A percentile compares a stretch with the other conserved stretches of the same genome.
Conservation (phyloP, 2,797 vertebrate genomes). For the Cichlasoma orientale region DNA sequence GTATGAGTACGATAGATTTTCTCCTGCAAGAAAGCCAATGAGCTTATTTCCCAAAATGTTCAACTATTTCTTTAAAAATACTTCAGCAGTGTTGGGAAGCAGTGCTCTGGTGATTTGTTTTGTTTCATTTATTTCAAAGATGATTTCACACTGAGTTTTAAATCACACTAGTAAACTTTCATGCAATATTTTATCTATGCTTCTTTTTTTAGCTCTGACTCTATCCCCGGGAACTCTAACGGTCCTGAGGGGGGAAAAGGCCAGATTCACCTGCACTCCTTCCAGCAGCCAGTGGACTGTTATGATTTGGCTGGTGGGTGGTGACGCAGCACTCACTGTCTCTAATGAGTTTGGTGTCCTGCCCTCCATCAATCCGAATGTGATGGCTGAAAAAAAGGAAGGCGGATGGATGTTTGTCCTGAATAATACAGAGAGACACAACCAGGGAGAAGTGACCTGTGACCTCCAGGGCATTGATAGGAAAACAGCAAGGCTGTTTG, state of each 20-base stretch:
- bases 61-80: neutral
- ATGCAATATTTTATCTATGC: neutral
- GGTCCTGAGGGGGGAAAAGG: constrained; percentile 56
- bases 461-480: constrained; percentile 67
- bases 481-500: constrained; percentile 77
- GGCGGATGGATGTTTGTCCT: constrained; percentile 67
- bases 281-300: constrained; percentile 48
- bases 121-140: neutral
- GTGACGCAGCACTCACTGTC: constrained; percentile 45
- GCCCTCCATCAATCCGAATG: constrained; percentile 20
- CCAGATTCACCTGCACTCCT: constrained; percentile 65
- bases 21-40: neutral
- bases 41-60: neutral
- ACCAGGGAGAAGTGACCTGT: constrained; percentile 75
- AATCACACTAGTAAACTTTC: neutral
- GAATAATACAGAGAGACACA: constrained; percentile 45
- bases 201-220: constrained; percentile 22
- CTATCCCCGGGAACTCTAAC: constrained; percentile 55
- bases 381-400: constrained; percentile 42
- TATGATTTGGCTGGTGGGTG: constrained; percentile 69
- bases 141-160: neutral
- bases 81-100: neutral
- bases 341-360: constrained; percentile 39
- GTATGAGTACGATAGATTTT: neutral
- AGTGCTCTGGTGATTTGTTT: neutral